Evolutionary conservation across 2,113 vertebrate species (phyloP), one percentile per base, ranked within the genome.

Genomic region (Pachypanchax playfairii): DNA sequence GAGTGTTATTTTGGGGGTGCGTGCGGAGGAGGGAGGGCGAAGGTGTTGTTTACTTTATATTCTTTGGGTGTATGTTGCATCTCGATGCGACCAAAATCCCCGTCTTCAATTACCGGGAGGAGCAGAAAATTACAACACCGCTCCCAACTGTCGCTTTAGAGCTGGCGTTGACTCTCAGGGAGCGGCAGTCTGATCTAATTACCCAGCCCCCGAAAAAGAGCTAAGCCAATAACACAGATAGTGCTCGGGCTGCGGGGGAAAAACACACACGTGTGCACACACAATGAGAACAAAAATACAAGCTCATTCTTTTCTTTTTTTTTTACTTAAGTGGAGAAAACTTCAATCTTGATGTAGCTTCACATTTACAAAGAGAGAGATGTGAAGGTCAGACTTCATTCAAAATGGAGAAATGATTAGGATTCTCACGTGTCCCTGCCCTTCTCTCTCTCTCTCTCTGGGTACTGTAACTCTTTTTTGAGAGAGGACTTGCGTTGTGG

Each of bases 141-240:
- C 59, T 85, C 80, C 84, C 85, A 80, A 86, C 89, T 87, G 88
- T 91, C 81, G 76, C 85, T 78, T 80, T 70, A 79, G 70, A 75
- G 86, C 82, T 70, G 6, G 9, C 77, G 68, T 71, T 64, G 80
- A 79, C 77, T 85, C 82, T 87, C 47, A 24, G 74, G 75, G 75
- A 73, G 82, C 80, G 79, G 78, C 79, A 82, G 83, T 82, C 72
- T 85, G 77, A 89, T 90, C 86, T 84, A 88, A 91, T 90, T 88
- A 88, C 82, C 75, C 70, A 44, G 61, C 67, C 79, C 69, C 79
- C 69, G 74, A 70, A 62, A 84, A 83, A 85, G 74, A 77, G 70
- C 75, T 84, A 60, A 35, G 60, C 77, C 75, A 87, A 78, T 79
- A 88, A 84, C 69, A 71, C 54, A 68, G 54, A 81, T 63, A 56